Percentiles rank a stretch among this genome's conserved stretches.
phyloP scores from a whole-genome alignment of 35 echinoderm and acorn worm species.

The Anneissia japonica region DNA sequence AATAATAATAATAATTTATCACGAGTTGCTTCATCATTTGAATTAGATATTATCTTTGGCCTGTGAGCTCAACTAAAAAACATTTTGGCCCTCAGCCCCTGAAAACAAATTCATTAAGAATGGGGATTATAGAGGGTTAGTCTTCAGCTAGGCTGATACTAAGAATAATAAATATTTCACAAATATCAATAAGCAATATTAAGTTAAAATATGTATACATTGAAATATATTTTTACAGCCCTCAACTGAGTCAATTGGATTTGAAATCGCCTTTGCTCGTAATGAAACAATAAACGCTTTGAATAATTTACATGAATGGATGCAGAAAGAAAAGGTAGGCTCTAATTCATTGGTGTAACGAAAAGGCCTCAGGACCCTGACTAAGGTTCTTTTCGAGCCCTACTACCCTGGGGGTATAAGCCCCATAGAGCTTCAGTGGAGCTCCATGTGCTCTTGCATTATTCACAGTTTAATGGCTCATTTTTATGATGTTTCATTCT shows the following conservation, averaged over 20 bases:
- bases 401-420: neutral
- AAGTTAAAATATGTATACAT: neutral
- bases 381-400: too few relatives aligned
- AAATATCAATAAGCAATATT: too few relatives aligned
- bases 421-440: neutral
- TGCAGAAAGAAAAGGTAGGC: conserved; percentile 68
- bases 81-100: too few relatives aligned
- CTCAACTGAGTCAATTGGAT: conserved; percentile 28
- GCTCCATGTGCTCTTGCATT: neutral
- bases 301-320: conserved; percentile 72
- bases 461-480: neutral
- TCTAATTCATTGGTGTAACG: neutral
- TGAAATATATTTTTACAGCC: conserved; percentile 21
- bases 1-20: too few relatives aligned
- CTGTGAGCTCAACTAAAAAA: too few relatives aligned
- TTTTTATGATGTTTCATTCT: neutral
- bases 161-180: too few relatives aligned
- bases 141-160: too few relatives aligned
- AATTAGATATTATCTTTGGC: too few relatives aligned
- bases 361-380: too few relatives aligned
- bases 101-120: too few relatives aligned
- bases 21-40: too few relatives aligned
- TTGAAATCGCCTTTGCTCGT: conserved; percentile 36
- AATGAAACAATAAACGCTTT: conserved; percentile 50
- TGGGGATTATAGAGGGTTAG: too few relatives aligned